These are phyloP conservation scores for Halichoerus grypus DNA, from an alignment of 2,113 vertebrate genomes.

Conservation along the genomic window DNA sequence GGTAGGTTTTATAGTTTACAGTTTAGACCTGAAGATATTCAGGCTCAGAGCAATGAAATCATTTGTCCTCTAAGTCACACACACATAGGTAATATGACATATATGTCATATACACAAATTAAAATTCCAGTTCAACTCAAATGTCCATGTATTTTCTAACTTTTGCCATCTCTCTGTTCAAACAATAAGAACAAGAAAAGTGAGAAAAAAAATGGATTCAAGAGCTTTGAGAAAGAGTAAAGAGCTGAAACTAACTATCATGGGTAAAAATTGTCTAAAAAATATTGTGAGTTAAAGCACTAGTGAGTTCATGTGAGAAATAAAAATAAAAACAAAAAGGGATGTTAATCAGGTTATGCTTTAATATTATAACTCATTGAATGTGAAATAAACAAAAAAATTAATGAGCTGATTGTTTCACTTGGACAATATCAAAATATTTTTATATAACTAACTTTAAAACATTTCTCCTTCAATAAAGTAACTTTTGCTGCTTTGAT, in stretches of 20 bases:
- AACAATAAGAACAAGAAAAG: neutral
- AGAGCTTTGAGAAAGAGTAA: neutral
- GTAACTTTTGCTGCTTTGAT: neutral
- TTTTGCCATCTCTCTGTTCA: neutral
- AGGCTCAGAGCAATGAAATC: neutral
- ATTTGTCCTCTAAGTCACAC: neutral
- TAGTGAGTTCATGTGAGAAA: neutral
- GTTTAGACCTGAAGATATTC: neutral
- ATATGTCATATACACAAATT: neutral
- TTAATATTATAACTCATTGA: neutral
- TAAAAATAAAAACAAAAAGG: neutral
- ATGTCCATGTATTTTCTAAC: neutral
- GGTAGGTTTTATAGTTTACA: neutral
- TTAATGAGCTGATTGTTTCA: neutral
- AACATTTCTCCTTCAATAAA: neutral
- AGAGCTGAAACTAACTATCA: neutral
- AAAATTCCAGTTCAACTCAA: conserved; percentile 24
- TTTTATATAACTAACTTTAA: conserved; percentile 21
- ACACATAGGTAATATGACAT: neutral
- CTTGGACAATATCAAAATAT: neutral
- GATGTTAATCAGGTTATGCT: neutral
- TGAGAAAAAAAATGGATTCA: neutral
- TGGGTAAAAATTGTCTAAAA: neutral
- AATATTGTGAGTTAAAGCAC: neutral
- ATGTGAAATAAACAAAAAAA: neutral